Base-by-base conservation (phyloP, 2,888 invertebrate genomes). In the Boloria euphrosyne region DNA sequence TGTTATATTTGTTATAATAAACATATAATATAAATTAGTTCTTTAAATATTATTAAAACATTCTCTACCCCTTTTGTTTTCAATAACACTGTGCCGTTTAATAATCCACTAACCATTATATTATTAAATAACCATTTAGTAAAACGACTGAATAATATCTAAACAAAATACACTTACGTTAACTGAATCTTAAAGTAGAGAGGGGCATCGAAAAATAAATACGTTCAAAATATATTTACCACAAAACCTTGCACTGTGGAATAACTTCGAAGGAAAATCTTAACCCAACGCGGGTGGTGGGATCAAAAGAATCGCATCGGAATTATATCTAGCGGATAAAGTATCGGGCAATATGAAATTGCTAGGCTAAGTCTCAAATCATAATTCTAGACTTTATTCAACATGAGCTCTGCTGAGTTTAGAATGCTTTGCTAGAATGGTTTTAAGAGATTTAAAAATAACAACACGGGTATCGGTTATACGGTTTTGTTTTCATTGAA, bases 221-320 rank as follows among this genome's bases (percentile, higher is more conserved):
- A 67, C 62, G 53, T 59, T 53, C 49, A 53, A 59, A 59, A 67
- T 59, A 66, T 62, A 67, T 63, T 63, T 67, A 67, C 62, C 2
- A 38, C 10, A 49, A 54, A 61, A 49, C 31, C 52, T 53, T 70
- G 50, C 65, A 54, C 65, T 62, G 52, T 46, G 52, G 70, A 68
- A 70, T 68, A 70, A 65, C 65, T 68, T 50, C 43, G 31, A 38
- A 38, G 54, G 53, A 65, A 65, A 65, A 65, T 68, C 50, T 59
- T 59, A 68, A 68, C 65, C 68, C 68, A 16, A 65, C 68, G 49
- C 53, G 49, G 38, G 62, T 38, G 68, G 69, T 69, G 55, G 71
- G 71, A 71, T 73, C 71, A 69, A 66, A 67, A 69, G 71, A 65
- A 71, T 71, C 67, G 67, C 66, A 63, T 60, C 50, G 57, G 61